phyloP scores from a whole-genome alignment of 2,888 invertebrate genomes.

The Drosophila niveifrons region DNA sequence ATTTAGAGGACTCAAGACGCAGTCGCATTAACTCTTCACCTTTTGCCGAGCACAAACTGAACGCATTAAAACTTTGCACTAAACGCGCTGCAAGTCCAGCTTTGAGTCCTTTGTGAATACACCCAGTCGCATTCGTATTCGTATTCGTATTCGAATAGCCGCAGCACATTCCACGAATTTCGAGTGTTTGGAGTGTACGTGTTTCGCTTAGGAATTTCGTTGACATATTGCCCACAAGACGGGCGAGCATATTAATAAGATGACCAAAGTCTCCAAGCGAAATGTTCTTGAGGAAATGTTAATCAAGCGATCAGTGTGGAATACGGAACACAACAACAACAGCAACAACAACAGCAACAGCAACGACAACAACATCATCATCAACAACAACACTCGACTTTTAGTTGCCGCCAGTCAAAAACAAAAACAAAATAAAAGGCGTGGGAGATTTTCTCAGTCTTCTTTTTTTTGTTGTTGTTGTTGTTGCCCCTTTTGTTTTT shows the following conservation, averaged over 20 bases:
- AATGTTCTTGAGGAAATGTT: constrained; percentile 75
- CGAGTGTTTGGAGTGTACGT: constrained; percentile 71
- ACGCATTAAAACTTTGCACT: constrained; percentile 65
- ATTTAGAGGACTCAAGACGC: constrained; percentile 23
- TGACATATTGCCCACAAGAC: constrained; percentile 75
- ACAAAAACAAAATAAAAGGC: constrained; percentile 35
- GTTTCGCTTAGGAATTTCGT: constrained; percentile 77
- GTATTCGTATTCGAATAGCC: constrained; percentile 14
- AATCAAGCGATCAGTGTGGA: constrained; percentile 79
- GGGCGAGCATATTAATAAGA: constrained; percentile 73
- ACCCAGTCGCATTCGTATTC: neutral
- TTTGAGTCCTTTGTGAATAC: constrained; percentile 55
- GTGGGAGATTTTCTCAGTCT: constrained; percentile 68
- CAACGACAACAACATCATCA: neutral
- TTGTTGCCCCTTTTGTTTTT: constrained; percentile 33
- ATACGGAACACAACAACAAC: constrained; percentile 56
- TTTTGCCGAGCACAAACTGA: constrained; percentile 42
- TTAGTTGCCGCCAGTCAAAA: constrained; percentile 21
- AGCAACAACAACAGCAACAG: constrained; percentile 3
- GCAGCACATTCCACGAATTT: constrained; percentile 70
- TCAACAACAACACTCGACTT: constrained; percentile 21
- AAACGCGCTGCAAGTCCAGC: constrained; percentile 13
- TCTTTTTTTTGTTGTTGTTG: constrained; percentile 24
- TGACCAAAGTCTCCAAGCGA: constrained; percentile 19
- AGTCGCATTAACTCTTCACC: constrained; percentile 68